Evolutionary conservation across 2,113 vertebrate genomes (phyloP).

Genomic region (Silurus asotus): DNA sequence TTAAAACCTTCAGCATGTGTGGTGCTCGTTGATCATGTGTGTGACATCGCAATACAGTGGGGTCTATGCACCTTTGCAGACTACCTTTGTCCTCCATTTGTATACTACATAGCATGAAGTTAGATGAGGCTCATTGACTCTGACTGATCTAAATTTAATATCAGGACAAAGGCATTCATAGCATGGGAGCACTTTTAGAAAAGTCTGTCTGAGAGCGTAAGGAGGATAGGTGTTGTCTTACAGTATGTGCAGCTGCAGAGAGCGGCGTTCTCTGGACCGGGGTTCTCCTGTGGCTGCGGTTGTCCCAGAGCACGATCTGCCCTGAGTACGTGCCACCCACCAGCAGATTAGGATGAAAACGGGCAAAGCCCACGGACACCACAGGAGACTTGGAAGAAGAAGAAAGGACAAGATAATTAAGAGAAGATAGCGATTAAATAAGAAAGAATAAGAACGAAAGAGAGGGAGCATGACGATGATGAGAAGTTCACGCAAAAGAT

Average conservation of each 20-base stretch:
- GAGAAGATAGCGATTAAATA: slow-evolving; percentile 22
- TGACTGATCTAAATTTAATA: slow-evolving; percentile 25
- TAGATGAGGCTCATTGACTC: slow-evolving; percentile 42
- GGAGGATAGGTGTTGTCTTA: slow-evolving; percentile 65
- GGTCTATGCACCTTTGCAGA: slow-evolving; percentile 31
- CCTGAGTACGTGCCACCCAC: slow-evolving; percentile 96
- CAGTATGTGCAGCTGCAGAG: slow-evolving; percentile 94
- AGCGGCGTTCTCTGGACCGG: slow-evolving; percentile 94
- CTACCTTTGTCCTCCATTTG: slow-evolving; percentile 30
- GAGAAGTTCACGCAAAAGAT: slow-evolving; percentile 27
- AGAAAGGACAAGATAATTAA: slow-evolving; percentile 39
- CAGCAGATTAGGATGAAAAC: slow-evolving; percentile 94
- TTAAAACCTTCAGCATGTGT: slow-evolving; percentile 59
- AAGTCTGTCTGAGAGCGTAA: not conserved
- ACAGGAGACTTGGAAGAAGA: slow-evolving; percentile 84
- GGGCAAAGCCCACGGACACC: slow-evolving; percentile 95
- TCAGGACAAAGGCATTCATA: not conserved
- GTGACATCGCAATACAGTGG: slow-evolving; percentile 36
- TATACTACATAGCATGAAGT: slow-evolving; percentile 45
- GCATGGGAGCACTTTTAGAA: not conserved
- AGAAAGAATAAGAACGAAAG: not conserved
- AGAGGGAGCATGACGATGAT: slow-evolving; percentile 14
- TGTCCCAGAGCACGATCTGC: slow-evolving; percentile 97
- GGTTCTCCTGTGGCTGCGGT: slow-evolving; percentile 93
- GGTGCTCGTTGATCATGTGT: slow-evolving; percentile 49